Percentiles rank a stretch among this genome's conserved stretches.
phyloP scores from a whole-genome alignment of 2,888 invertebrate genomes.

The Biston betularia region DNA sequence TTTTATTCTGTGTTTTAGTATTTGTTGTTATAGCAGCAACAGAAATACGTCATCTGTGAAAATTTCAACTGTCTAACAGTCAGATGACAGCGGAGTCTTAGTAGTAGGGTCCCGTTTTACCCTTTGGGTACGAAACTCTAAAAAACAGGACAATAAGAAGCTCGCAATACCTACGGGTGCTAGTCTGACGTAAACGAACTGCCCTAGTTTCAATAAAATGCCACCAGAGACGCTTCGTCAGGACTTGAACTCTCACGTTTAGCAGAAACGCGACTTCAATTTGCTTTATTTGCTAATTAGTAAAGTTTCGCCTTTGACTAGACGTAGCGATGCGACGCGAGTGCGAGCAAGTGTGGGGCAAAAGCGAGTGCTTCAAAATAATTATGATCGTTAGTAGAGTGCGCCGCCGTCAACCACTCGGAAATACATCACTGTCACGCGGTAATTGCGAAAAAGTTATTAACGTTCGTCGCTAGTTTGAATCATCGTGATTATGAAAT shows the following conservation, averaged over 20 bases:
- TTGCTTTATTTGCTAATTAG: conserved; percentile 80
- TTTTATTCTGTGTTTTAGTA: too few relatives aligned
- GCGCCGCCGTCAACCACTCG: conserved; percentile 39
- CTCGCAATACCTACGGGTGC: not conserved
- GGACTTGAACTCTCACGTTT: conserved; percentile 63
- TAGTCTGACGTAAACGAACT: conserved; percentile 22
- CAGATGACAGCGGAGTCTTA: too few relatives aligned
- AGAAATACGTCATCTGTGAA: too few relatives aligned
- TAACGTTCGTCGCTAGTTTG: conserved; percentile 45
- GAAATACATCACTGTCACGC: conserved; percentile 54
- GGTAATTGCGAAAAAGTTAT: conserved; percentile 52
- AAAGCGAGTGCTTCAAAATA: conserved; percentile 61
- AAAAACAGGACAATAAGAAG: too few relatives aligned
- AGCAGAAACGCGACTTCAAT: conserved; percentile 67
- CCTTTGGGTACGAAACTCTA: too few relatives aligned
- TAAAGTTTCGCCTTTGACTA: conserved; percentile 74
- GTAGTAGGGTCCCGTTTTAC: too few relatives aligned
- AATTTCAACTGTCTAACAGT: too few relatives aligned
- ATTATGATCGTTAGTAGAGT: conserved; percentile 62
- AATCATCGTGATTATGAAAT: conserved; percentile 41
- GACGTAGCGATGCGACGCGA: conserved; percentile 39
- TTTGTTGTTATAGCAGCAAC: too few relatives aligned
- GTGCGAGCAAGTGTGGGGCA: conserved; percentile 46
- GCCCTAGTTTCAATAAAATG: conserved; percentile 53
- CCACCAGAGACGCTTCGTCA: conserved; percentile 56